These are phyloP conservation scores for Acanthochromis polyacanthus DNA, from an alignment of 2,113 vertebrate species.

Conservation along the genomic window DNA sequence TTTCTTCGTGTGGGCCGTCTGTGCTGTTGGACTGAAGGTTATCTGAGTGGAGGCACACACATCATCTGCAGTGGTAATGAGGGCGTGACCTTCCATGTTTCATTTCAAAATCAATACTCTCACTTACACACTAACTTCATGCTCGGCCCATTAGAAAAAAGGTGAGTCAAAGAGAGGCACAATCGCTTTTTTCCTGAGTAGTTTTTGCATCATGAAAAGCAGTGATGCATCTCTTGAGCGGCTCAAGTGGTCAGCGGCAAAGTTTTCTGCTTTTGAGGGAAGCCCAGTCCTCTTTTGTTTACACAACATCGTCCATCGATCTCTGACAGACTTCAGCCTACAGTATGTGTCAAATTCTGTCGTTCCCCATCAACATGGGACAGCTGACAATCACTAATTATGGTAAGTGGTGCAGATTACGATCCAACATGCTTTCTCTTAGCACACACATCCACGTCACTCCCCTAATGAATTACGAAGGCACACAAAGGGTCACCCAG, in stretches of 20 bases:
- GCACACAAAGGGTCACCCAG: slow-evolving; percentile 63
- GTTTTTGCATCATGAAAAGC: slow-evolving; percentile 16
- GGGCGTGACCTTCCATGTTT: slow-evolving; percentile 77
- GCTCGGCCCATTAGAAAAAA: slow-evolving; percentile 75
- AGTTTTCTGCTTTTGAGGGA: slow-evolving; percentile 2
- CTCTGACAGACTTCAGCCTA: not conserved
- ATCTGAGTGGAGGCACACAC: slow-evolving; percentile 57
- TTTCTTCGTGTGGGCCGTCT: slow-evolving; percentile 26
- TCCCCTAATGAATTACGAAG: slow-evolving; percentile 67
- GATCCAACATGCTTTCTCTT: slow-evolving; percentile 69
- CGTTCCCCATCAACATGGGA: slow-evolving; percentile 26
- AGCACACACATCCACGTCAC: slow-evolving; percentile 58
- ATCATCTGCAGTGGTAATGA: slow-evolving; percentile 74
- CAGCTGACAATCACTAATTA: slow-evolving; percentile 73
- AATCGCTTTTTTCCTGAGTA: slow-evolving; percentile 5
- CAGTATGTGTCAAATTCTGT: slow-evolving; percentile 24
- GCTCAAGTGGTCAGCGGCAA: slow-evolving; percentile 11
- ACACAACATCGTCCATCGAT: not conserved
- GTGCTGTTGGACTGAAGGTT: slow-evolving; percentile 50
- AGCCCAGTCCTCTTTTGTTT: slow-evolving; percentile 12
- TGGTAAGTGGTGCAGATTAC: slow-evolving; percentile 74
- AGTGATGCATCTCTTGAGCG: not conserved
- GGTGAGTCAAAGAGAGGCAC: slow-evolving; percentile 54
- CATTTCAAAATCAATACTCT: slow-evolving; percentile 81
- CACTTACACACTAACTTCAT: slow-evolving; percentile 73